A percentile compares a stretch with the other conserved stretches of the same genome.
Conservation (phyloP, 2,113 vertebrate species). For the Pedetes capensis region DNA sequence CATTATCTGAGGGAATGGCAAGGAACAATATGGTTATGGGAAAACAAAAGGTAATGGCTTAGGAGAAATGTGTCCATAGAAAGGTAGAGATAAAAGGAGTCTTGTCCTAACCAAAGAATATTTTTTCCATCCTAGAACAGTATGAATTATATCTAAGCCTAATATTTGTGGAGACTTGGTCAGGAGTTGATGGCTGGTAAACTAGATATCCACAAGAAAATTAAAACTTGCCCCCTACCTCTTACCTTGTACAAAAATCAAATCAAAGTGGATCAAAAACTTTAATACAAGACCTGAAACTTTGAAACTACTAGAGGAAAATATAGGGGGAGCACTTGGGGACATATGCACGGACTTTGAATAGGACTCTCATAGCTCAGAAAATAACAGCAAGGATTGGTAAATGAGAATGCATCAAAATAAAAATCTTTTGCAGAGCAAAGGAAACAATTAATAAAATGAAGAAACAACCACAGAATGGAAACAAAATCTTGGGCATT, state of each 20-base stretch:
- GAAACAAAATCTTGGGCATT: not conserved
- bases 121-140: not conserved
- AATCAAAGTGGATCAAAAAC: not conserved
- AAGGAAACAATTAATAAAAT: too few species aligned
- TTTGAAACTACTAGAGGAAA: not conserved
- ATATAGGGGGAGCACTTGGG: too few species aligned
- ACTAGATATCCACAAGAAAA: not conserved
- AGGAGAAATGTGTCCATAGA: not conserved
- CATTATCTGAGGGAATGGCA: not conserved
- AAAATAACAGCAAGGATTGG: not conserved
- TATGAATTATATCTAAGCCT: not conserved
- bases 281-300: not conserved
- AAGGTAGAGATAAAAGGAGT: not conserved
- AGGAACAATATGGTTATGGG: not conserved
- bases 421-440: not conserved
- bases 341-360: too few species aligned
- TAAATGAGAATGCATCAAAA: too few species aligned
- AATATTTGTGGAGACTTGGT: not conserved
- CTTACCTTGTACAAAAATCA: not conserved
- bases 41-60: not conserved
- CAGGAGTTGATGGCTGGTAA: not conserved
- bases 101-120: not conserved
- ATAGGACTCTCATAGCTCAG: too few species aligned
- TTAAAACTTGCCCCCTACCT: not conserved
- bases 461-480: not conserved